A percentile compares a stretch with the other conserved stretches of the same genome.
These are phyloP conservation scores for Collichthys lucidus DNA, from an alignment of 2,113 vertebrate genomes.

Conservation along the genomic window DNA sequence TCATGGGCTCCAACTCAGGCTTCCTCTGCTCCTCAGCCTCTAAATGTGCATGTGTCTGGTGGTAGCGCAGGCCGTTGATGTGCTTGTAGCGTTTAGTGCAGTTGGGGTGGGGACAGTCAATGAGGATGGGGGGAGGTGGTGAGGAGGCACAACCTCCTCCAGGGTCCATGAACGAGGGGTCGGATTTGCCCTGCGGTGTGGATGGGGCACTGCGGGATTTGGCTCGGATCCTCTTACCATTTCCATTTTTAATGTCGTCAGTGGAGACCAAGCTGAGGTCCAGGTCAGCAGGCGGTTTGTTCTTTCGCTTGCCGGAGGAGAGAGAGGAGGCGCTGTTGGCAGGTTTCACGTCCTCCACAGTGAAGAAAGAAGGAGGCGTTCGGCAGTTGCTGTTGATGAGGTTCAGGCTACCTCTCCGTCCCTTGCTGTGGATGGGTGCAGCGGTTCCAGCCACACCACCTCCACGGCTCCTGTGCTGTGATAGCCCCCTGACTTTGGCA, in stretches of 20 bases:
- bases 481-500: slow-evolving; percentile 90
- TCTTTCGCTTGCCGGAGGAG: slow-evolving; percentile 91
- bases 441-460: slow-evolving; percentile 84
- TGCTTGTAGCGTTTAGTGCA: slow-evolving; percentile 99
- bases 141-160: slow-evolving; percentile 84
- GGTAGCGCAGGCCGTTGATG: slow-evolving; percentile 97
- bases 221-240: slow-evolving; percentile 93
- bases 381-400: slow-evolving; percentile 90
- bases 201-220: slow-evolving; percentile 97
- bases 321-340: slow-evolving; percentile 79
- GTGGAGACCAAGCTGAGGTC: slow-evolving; percentile 91
- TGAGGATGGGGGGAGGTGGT: slow-evolving; percentile 93
- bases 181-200: slow-evolving; percentile 94
- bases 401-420: slow-evolving; percentile 93
- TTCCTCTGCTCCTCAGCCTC: slow-evolving; percentile 91
- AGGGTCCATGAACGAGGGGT: slow-evolving; percentile 93
- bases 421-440: slow-evolving; percentile 86
- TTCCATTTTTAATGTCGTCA: slow-evolving; percentile 92
- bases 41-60: slow-evolving; percentile 97
- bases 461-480: slow-evolving; percentile 91
- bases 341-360: slow-evolving; percentile 93
- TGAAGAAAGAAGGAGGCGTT: slow-evolving; percentile 89
- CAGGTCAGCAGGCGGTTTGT: slow-evolving; percentile 92
- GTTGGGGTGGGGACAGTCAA: slow-evolving; percentile 98
- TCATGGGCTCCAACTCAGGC: slow-evolving; percentile 89